Conservation (phyloP, 2,888 invertebrate species). For the Amiota minor region DNA sequence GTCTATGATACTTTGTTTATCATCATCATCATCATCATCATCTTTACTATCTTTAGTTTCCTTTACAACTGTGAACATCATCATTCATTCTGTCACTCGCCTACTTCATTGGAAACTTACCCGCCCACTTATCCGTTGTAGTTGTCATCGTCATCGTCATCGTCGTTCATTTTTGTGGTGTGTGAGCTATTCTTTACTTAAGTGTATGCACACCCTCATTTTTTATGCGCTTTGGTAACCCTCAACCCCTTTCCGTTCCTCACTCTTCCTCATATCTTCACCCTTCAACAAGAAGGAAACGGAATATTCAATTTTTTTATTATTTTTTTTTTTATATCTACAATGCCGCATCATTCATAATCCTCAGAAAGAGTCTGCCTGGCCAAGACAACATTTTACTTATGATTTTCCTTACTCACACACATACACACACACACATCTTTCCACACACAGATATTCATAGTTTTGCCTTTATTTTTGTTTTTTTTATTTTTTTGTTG, state of each 20-base stretch:
- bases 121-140: background rate
- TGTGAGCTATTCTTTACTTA: background rate
- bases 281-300: too few relatives aligned
- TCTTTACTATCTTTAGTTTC: too few relatives aligned
- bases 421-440: background rate
- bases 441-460: background rate
- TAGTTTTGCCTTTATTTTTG: conserved; percentile 9
- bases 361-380: too few relatives aligned
- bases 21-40: background rate
- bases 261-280: too few relatives aligned
- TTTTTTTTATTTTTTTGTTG: background rate
- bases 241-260: too few relatives aligned
- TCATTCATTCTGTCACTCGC: background rate
- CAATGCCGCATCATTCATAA: too few relatives aligned
- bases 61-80: too few relatives aligned
- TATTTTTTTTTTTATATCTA: too few relatives aligned
- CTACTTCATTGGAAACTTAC: background rate
- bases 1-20: conserved; percentile 27
- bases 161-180: conserved; percentile 14
- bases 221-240: too few relatives aligned
- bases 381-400: too few relatives aligned
- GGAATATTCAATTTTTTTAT: too few relatives aligned
- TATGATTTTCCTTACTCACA: background rate
- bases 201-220: too few relatives aligned
- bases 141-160: background rate